Evolutionary conservation across 2,888 invertebrate genomes (phyloP), one percentile per base, ranked within the genome.

Genomic region (Hirtodrosophila histrioides): DNA sequence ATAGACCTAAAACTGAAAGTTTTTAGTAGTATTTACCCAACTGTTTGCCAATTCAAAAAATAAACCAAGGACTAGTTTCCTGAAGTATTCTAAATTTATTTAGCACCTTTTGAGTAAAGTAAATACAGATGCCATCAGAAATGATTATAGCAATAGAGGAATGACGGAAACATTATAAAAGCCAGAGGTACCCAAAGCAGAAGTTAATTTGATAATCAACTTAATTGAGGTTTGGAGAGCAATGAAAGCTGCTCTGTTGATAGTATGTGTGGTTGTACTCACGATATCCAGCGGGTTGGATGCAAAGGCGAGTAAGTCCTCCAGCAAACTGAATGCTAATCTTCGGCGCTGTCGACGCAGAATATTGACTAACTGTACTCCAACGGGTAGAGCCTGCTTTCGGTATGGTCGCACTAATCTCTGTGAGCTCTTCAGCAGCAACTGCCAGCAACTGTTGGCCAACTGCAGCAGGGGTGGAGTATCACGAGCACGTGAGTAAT

Each of bases 321-420:
- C 17, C 17, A 17, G 17, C 17, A 17, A 17, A 17, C 17, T 17
- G 17, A 11, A 8, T 40, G 27, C 3, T 46, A 49, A 40, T 3
- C 3, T 57, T 12, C 39, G 46, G 8, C n/a, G 5, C 4, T 76
- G 76, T 11, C 56, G 9, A 3, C 27, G 6, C 7, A 54, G 3
- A 8, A 29, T 56, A 23, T 37, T 37, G 17, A 43, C 5, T 4
- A 46, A 39, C 5, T 76, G 77, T 11, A 36, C 23, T 0, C 40
- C 43, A 5, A 23, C 29, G 5, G 49, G 24, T 0, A 36, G 9
- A 23, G 17, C 45, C 3, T 76, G 77, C 4, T 50, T 24, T 0
- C 71, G 75, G 0, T 29, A 54, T 10, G 61, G 51, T 8, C 51
- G 39, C 10, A 60, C 68, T 17, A 77, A 76, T 45, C 57, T 77